Percentiles rank a stretch among this genome's conserved stretches.
Evolutionary conservation across 2,113 vertebrate species (phyloP).

Genomic region (Propithecus coquereli): DNA sequence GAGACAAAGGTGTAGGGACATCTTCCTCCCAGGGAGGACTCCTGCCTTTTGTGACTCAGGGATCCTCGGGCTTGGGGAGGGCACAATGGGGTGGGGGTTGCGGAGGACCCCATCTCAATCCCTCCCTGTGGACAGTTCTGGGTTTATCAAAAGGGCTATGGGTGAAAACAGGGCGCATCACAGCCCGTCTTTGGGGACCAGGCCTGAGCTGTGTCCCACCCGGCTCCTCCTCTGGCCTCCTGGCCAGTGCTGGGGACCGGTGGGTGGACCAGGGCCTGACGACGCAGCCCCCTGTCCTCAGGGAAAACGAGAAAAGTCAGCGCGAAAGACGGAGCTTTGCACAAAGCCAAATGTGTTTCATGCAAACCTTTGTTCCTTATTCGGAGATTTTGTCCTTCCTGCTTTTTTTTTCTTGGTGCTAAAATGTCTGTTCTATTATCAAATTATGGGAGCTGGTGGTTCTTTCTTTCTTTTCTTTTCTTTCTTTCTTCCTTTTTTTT

Average conservation of each 20-base stretch:
- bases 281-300: background rate
- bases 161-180: background rate
- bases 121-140: background rate
- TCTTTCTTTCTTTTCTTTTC: background rate
- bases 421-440: background rate
- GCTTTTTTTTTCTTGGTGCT: background rate
- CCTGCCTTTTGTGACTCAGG: background rate
- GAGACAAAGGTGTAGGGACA: background rate
- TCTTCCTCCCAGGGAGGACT: background rate
- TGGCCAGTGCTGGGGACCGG: background rate
- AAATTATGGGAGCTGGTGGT: background rate
- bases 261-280: background rate
- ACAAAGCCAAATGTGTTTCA: background rate
- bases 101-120: background rate
- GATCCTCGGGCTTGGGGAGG: background rate
- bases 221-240: too few species aligned
- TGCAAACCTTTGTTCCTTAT: background rate
- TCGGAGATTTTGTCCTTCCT: background rate
- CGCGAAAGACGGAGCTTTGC: background rate
- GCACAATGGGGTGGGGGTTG: rapidly evolving
- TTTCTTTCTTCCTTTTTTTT: too few species aligned
- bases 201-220: background rate
- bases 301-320: background rate
- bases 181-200: background rate
- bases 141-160: background rate